Evolutionary conservation across 2,797 vertebrate genomes (phyloP).

Genomic region (Lacerta viridis): DNA sequence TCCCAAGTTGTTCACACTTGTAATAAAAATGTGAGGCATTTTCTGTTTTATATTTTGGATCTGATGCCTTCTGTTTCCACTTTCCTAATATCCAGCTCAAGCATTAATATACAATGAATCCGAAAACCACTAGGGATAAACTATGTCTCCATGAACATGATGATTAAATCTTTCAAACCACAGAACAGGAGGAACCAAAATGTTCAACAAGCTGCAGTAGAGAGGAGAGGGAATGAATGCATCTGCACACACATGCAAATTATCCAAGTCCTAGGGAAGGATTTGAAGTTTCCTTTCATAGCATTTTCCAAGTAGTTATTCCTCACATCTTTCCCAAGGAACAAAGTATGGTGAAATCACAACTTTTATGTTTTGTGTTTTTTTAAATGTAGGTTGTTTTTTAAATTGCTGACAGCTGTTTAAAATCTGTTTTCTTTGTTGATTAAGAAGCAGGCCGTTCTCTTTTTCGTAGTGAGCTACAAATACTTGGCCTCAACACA

Average conservation of each 20-base stretch:
- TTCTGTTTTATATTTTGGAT: slow-evolving; percentile 61
- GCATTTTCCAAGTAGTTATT: slow-evolving; percentile 59
- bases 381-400: neutral
- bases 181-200: slow-evolving; percentile 6
- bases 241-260: neutral
- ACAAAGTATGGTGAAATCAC: slow-evolving; percentile 63
- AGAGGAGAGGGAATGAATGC: neutral
- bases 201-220: accelerated
- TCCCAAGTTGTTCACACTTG: neutral
- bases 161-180: slow-evolving; percentile 20
- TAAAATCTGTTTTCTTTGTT: slow-evolving; percentile 76
- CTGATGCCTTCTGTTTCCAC: slow-evolving; percentile 57
- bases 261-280: slow-evolving; percentile 19
- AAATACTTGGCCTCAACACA: slow-evolving; percentile 60
- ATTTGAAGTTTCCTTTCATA: slow-evolving; percentile 49
- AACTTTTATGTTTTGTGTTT: slow-evolving; percentile 40
- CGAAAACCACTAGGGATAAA: slow-evolving; percentile 39
- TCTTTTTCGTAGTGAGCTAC: slow-evolving; percentile 65
- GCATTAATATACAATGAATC: slow-evolving; percentile 46
- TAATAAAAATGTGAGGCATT: slow-evolving; percentile 13
- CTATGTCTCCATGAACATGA: slow-evolving; percentile 13
- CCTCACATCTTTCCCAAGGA: slow-evolving; percentile 52
- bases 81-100: slow-evolving; percentile 52
- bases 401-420: slow-evolving; percentile 62
- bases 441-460: slow-evolving; percentile 72